A percentile compares a stretch with the other conserved stretches of the same genome.
These are phyloP conservation scores for Sceloporus tristichus DNA, from an alignment of 2,113 vertebrate genomes.

Conservation along the genomic window DNA sequence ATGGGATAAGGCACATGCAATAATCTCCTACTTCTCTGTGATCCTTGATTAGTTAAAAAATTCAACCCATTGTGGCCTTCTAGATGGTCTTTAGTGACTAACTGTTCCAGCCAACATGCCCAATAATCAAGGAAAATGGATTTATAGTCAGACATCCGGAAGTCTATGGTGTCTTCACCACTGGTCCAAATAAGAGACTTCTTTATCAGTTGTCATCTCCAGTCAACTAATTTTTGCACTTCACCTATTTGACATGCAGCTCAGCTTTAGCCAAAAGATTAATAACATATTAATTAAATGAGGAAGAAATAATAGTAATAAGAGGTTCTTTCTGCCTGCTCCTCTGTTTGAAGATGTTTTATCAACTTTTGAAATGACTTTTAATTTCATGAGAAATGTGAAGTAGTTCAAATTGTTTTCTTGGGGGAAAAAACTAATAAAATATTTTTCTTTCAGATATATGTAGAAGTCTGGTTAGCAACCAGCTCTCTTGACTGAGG, in stretches of 20 bases:
- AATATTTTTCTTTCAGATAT: no score
- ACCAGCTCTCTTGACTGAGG: no score
- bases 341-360: no score
- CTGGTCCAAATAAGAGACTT: background rate
- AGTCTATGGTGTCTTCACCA: background rate
- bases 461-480: no score
- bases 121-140: background rate
- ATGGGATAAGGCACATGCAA: no score
- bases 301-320: background rate
- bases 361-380: background rate
- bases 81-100: background rate
- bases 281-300: background rate
- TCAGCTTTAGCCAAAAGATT: background rate
- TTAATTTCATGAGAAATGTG: background rate
- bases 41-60: no score
- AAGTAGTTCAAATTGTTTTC: background rate
- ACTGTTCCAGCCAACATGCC: background rate
- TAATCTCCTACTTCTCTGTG: no score
- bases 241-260: background rate
- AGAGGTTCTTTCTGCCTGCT: no score
- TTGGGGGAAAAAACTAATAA: background rate
- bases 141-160: no score
- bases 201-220: background rate
- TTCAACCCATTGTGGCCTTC: no score
- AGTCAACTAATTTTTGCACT: background rate